These are phyloP conservation scores for Muricea muricata DNA, from an alignment of 92 coral and sea anemone genomes.

Conservation along the genomic window DNA sequence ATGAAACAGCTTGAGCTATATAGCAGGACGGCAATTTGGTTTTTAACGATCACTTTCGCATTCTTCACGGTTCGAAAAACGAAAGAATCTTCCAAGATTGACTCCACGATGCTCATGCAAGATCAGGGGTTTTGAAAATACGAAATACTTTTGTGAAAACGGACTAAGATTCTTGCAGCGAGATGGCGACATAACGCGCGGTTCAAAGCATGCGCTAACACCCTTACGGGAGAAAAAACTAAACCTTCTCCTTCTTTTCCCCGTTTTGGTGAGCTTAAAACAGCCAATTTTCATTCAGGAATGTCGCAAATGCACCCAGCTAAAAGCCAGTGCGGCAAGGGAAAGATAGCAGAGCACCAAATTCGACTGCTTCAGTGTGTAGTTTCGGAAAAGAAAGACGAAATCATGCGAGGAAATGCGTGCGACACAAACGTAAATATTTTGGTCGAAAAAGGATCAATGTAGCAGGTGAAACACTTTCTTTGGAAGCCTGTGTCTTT, in stretches of 20 bases:
- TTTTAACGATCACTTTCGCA: too few species aligned
- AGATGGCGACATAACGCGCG: background rate
- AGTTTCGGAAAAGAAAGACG: background rate
- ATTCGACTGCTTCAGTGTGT: background rate
- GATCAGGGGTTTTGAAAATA: background rate
- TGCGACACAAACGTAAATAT: background rate
- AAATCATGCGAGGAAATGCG: background rate
- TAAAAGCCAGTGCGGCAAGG: background rate
- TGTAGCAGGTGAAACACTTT: conserved; percentile 11
- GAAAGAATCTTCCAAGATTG: background rate
- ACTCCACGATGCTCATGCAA: background rate
- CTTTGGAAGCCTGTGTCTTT: background rate
- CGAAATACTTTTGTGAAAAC: background rate
- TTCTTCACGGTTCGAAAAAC: background rate
- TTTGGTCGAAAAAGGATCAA: background rate
- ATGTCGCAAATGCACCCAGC: background rate
- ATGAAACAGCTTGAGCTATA: too few species aligned
- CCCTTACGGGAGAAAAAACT: background rate
- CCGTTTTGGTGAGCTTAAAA: background rate
- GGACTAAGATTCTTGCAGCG: background rate
- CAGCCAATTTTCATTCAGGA: background rate
- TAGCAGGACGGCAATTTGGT: background rate
- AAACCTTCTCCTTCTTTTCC: background rate
- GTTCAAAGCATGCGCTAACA: background rate
- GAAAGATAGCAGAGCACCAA: background rate